Conservation (phyloP, 2,113 vertebrate species). For the Tyrannus savana region DNA sequence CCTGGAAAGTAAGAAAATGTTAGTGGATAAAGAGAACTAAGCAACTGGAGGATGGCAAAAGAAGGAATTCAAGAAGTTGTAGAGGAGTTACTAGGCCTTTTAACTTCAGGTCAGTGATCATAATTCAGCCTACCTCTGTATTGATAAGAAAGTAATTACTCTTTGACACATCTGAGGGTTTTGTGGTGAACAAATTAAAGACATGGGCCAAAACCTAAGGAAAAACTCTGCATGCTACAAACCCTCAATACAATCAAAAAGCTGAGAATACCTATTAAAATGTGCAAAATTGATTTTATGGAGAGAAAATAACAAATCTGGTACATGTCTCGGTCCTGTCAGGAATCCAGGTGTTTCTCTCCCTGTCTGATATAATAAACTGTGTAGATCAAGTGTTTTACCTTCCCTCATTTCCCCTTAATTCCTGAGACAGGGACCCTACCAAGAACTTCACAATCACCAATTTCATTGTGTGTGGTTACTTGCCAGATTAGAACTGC, state of each 20-base stretch:
- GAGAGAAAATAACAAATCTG: neutral
- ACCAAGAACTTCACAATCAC: neutral
- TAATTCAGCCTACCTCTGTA: neutral
- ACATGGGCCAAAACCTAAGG: neutral
- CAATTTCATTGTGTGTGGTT: neutral
- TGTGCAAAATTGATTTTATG: slow-evolving; percentile 12
- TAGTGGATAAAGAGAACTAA: neutral
- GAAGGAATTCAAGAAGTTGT: neutral
- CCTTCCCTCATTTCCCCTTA: rapidly evolving
- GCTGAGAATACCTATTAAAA: slow-evolving; percentile 10
- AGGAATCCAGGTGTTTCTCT: neutral
- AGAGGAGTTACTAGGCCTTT: neutral
- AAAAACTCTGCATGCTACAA: neutral
- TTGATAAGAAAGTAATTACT: neutral
- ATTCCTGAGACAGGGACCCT: neutral
- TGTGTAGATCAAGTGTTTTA: neutral
- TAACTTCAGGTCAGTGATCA: neutral
- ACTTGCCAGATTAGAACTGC: neutral
- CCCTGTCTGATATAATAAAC: neutral
- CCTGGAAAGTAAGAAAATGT: neutral
- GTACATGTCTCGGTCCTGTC: neutral
- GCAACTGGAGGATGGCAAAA: neutral
- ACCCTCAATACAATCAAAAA: neutral
- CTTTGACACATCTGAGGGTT: neutral
- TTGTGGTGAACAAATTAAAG: neutral